Evolutionary conservation across 37 sponge, comb jelly and placozoan species (phyloP).

Genomic region (Oopsacas minuta): DNA sequence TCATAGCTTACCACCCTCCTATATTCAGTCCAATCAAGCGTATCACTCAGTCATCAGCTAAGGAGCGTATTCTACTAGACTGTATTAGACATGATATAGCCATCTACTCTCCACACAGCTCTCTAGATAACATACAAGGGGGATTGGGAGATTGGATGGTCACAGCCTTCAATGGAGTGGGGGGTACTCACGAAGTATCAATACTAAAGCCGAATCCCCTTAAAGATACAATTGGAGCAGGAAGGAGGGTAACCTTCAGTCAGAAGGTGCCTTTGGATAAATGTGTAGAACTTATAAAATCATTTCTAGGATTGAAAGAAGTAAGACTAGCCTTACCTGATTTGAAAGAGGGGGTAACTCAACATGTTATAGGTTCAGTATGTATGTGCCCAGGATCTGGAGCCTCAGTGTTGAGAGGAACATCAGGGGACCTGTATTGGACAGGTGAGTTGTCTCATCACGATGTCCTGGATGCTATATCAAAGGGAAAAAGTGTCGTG

Average conservation of each 20-base stretch:
- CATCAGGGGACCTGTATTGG: constrained; percentile 51
- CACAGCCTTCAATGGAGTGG: constrained; percentile 31
- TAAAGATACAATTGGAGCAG: not conserved
- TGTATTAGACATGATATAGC: constrained; percentile 50
- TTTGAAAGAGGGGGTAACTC: not conserved
- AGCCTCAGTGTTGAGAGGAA: constrained; percentile 46
- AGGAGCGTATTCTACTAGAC: constrained; percentile 72
- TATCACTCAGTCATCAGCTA: constrained; percentile 52
- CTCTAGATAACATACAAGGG: constrained; percentile 50
- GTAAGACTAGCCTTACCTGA: not conserved
- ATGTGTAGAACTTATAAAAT: not conserved
- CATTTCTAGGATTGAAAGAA: not conserved
- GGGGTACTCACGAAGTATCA: not conserved
- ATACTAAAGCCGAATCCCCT: not conserved
- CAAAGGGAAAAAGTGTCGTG: constrained; percentile 51
- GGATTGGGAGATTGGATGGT: constrained; percentile 92
- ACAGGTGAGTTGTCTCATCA: constrained; percentile 94
- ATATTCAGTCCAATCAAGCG: constrained; percentile 71
- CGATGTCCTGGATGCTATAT: constrained; percentile 67
- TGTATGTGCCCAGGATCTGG: constrained; percentile 23
- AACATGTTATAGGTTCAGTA: constrained; percentile 8
- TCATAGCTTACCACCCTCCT: constrained; percentile 87
- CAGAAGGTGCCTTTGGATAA: not conserved
- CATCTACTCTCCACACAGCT: constrained; percentile 90
- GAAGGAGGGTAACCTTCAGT: not conserved